Evolutionary conservation across 2,888 invertebrate genomes (phyloP).

Genomic region (Drosophila imparisetae): DNA sequence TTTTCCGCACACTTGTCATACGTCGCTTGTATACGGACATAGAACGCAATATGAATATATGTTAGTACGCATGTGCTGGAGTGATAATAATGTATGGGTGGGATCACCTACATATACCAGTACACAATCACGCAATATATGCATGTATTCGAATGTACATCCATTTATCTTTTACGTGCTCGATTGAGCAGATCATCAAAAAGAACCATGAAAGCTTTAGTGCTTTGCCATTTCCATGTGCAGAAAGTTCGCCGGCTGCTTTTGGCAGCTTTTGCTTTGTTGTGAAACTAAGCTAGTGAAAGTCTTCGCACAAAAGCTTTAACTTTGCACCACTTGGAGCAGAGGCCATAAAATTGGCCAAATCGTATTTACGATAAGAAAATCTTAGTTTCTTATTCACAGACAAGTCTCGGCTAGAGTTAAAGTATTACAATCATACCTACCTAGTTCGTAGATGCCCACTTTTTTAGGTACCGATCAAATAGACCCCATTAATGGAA

Average conservation of each 20-base stretch:
- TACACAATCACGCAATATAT: background rate
- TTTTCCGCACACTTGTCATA: slow-evolving; percentile 54
- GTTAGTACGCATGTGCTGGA: slow-evolving; percentile 4
- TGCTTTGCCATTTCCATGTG: background rate
- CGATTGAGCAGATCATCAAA: background rate
- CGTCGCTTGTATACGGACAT: slow-evolving; percentile 1
- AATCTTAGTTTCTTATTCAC: background rate
- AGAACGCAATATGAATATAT: slow-evolving; percentile 5
- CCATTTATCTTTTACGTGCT: slow-evolving; percentile 4
- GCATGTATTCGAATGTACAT: background rate
- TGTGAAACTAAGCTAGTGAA: background rate
- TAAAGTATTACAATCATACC: background rate
- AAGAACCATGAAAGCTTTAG: slow-evolving; percentile 1
- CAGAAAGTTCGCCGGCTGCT: background rate
- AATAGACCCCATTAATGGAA: background rate
- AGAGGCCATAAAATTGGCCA: background rate
- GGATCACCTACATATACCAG: slow-evolving; percentile 5
- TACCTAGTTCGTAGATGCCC: background rate
- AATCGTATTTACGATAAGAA: background rate
- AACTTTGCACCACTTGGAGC: background rate
- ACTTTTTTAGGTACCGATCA: background rate
- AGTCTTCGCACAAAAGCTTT: background rate
- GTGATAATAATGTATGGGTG: slow-evolving; percentile 1
- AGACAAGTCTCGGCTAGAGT: background rate
- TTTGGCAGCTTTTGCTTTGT: background rate